Evolutionary conservation across 2,797 vertebrate species (phyloP).

Genomic region (Hydrophis major): DNA sequence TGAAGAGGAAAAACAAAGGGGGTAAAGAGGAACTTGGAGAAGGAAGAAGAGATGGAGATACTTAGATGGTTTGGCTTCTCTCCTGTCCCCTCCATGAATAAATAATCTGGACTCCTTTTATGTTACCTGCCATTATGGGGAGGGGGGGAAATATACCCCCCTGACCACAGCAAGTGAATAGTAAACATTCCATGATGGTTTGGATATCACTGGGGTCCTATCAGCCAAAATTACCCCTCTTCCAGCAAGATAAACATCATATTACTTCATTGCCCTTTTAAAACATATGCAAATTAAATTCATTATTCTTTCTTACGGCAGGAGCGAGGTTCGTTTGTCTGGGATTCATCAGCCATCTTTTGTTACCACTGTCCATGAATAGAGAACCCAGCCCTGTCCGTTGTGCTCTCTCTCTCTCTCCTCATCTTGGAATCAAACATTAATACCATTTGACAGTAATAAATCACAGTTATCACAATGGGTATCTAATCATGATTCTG

Average conservation of each 20-base stretch:
- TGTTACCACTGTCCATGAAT: slow-evolving; percentile 84
- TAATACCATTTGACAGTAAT: slow-evolving; percentile 95
- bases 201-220: slow-evolving; percentile 80
- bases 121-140: slow-evolving; percentile 86
- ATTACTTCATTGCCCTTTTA: slow-evolving; percentile 99
- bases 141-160: slow-evolving; percentile 37
- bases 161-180: slow-evolving; percentile 76
- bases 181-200: slow-evolving; percentile 80
- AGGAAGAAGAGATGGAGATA: slow-evolving; percentile 70
- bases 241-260: slow-evolving; percentile 98
- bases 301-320: slow-evolving; percentile 83
- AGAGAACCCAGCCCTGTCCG: slow-evolving; percentile 73
- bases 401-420: slow-evolving; percentile 71
- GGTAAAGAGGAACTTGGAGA: slow-evolving; percentile 43
- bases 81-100: slow-evolving; percentile 86
- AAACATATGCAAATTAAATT: slow-evolving; percentile 96
- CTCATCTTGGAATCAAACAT: slow-evolving; percentile 93
- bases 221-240: slow-evolving; percentile 93
- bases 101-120: slow-evolving; percentile 77
- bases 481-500: slow-evolving; percentile 94
- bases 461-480: slow-evolving; percentile 98
- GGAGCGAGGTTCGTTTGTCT: slow-evolving; percentile 89
- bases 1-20: slow-evolving; percentile 19
- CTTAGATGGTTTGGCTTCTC: slow-evolving; percentile 66
- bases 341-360: slow-evolving; percentile 81